These are phyloP conservation scores for Ptilorrhoa leucosticta DNA, from an alignment of 2,113 vertebrate species.

Conservation along the genomic window DNA sequence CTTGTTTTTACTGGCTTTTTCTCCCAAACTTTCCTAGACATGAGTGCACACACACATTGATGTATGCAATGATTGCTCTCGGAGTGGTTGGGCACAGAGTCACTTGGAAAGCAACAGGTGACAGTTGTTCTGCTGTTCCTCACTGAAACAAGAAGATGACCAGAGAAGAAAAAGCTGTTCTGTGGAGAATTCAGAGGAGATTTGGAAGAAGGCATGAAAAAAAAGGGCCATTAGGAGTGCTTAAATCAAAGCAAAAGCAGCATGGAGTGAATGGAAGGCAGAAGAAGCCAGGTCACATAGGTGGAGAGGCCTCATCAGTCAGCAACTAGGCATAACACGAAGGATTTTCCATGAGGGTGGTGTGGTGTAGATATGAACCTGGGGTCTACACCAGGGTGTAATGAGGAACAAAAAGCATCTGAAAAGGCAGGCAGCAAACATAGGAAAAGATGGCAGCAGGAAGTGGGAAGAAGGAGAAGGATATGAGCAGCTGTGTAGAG, in stretches of 20 bases:
- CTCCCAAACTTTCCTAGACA: background rate
- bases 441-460: background rate
- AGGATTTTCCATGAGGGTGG: background rate
- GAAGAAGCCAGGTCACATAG: background rate
- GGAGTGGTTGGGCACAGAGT: background rate
- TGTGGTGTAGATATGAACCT: background rate
- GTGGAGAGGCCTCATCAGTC: background rate
- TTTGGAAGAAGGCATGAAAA: background rate
- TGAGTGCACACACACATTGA: background rate
- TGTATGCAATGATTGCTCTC: background rate
- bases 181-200: background rate
- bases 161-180: background rate
- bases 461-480: background rate
- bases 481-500: background rate
- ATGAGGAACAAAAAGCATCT: background rate
- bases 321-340: background rate
- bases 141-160: background rate
- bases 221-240: background rate
- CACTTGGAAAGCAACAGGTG: background rate
- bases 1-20: background rate
- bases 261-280: background rate
- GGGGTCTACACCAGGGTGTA: background rate
- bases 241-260: background rate
- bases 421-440: background rate
- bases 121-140: background rate